A percentile compares a stretch with the other conserved stretches of the same genome.
These are phyloP conservation scores for Brachyptera risi DNA, from an alignment of 2,888 invertebrate genomes.

Conservation along the genomic window DNA sequence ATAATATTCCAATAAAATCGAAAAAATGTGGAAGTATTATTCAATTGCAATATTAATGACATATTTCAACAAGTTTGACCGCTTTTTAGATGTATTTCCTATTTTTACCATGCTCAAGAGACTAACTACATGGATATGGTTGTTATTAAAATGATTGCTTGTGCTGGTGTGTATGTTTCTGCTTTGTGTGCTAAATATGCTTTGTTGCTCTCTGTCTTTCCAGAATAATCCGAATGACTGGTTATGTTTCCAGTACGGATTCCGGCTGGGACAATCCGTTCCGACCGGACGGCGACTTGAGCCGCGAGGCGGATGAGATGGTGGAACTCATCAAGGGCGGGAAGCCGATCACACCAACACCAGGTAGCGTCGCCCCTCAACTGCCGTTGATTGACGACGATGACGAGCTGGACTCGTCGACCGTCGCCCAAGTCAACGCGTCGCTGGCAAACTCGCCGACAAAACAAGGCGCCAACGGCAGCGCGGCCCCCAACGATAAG, in stretches of 20 bases:
- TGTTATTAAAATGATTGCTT: background rate
- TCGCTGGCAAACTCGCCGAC: constrained; percentile 34
- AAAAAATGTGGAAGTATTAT: too few relatives aligned
- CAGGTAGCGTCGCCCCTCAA: constrained; percentile 52
- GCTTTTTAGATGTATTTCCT: too few relatives aligned
- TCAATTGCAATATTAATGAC: too few relatives aligned
- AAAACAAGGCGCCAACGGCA: constrained; percentile 40
- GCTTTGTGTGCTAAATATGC: too few relatives aligned
- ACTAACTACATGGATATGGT: too few relatives aligned
- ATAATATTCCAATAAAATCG: too few relatives aligned
- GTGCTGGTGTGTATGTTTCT: background rate
- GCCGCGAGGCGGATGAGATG: constrained; percentile 92
- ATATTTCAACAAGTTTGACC: too few relatives aligned
- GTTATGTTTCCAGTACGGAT: constrained; percentile 68
- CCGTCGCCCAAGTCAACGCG: constrained; percentile 37
- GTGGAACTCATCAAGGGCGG: constrained; percentile 91
- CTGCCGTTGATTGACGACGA: constrained; percentile 48
- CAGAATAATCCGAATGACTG: constrained; percentile 22
- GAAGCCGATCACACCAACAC: constrained; percentile 76
- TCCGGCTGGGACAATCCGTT: constrained; percentile 98
- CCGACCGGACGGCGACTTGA: constrained; percentile 92
- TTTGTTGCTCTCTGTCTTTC: background rate
- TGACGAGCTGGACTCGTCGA: constrained; percentile 46
- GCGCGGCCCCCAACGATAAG: constrained; percentile 42
- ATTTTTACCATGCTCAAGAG: too few relatives aligned